Percentiles rank a stretch among this genome's conserved stretches.
Conservation (phyloP, 2,888 invertebrate genomes). For the Clitarchus hookeri region DNA sequence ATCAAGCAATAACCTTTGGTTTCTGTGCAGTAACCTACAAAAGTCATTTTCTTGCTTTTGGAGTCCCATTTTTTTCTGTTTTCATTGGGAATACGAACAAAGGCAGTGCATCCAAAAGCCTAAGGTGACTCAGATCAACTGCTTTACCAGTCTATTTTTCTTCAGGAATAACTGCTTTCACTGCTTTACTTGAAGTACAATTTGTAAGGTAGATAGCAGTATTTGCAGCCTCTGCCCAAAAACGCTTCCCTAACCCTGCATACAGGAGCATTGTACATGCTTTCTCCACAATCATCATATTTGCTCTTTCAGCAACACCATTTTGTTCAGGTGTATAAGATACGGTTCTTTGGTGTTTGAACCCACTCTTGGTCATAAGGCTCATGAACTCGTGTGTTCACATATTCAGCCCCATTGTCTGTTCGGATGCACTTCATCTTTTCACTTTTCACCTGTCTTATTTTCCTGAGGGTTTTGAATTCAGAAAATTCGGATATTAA, state of each 20-base stretch:
- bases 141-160: slow-evolving; percentile 25
- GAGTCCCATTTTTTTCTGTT: no score
- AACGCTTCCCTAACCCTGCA: slow-evolving; percentile 28
- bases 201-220: slow-evolving; percentile 31
- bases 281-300: slow-evolving; percentile 28
- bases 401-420: no score
- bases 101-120: no score
- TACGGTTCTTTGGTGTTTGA: no score
- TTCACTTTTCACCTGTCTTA: no score
- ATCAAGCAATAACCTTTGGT: slow-evolving; percentile 22
- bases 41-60: slow-evolving; percentile 29
- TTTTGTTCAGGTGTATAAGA: slow-evolving; percentile 18
- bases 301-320: background rate
- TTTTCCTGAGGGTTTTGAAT: no score
- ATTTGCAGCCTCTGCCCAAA: slow-evolving; percentile 34
- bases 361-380: no score
- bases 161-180: slow-evolving; percentile 11
- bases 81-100: no score
- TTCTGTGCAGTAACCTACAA: slow-evolving; percentile 34
- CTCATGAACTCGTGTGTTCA: no score
- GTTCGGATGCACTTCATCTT: no score
- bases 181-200: slow-evolving; percentile 28
- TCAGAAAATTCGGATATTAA: no score
- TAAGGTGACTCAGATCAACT: background rate
- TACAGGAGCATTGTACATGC: slow-evolving; percentile 27